These are phyloP conservation scores for Nymphalis io DNA, from an alignment of 1,140 invertebrate species.

Conservation along the genomic window DNA sequence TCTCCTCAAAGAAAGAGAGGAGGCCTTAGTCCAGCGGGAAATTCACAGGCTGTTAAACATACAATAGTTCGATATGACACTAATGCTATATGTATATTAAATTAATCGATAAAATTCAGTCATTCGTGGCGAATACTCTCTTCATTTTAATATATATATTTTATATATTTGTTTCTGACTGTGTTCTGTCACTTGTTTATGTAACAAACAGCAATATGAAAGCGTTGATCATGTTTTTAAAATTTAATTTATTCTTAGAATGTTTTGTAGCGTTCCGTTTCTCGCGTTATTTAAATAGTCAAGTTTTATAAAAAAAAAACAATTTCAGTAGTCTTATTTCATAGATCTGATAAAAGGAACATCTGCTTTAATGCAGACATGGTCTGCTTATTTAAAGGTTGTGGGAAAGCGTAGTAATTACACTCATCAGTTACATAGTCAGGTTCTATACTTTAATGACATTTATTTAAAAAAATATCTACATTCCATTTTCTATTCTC, in stretches of 20 bases:
- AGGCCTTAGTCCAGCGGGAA: too few species aligned
- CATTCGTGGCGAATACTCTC: neutral
- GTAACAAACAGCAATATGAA: too few species aligned
- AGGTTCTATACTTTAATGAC: slow-evolving; percentile 18
- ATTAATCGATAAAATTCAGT: neutral
- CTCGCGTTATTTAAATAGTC: too few species aligned
- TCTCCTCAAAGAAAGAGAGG: too few species aligned
- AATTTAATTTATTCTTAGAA: neutral
- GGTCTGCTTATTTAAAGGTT: slow-evolving; percentile 17
- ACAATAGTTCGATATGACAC: too few species aligned
- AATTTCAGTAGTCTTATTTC: neutral
- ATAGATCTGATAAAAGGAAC: slow-evolving; percentile 8
- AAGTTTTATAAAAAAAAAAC: neutral
- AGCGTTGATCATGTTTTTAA: neutral
- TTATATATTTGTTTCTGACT: too few species aligned
- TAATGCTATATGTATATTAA: too few species aligned
- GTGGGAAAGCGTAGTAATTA: slow-evolving; percentile 24
- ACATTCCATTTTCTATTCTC: too few species aligned
- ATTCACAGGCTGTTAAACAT: too few species aligned
- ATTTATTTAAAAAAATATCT: neutral
- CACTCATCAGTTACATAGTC: neutral
- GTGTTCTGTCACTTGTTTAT: too few species aligned
- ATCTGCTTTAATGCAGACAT: slow-evolving; percentile 8
- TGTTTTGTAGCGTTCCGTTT: neutral
- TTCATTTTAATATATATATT: too few species aligned